A percentile compares a stretch with the other conserved stretches of the same genome.
phyloP scores from a whole-genome alignment of 1,140 invertebrate species.

The Pristionchus pacificus region DNA sequence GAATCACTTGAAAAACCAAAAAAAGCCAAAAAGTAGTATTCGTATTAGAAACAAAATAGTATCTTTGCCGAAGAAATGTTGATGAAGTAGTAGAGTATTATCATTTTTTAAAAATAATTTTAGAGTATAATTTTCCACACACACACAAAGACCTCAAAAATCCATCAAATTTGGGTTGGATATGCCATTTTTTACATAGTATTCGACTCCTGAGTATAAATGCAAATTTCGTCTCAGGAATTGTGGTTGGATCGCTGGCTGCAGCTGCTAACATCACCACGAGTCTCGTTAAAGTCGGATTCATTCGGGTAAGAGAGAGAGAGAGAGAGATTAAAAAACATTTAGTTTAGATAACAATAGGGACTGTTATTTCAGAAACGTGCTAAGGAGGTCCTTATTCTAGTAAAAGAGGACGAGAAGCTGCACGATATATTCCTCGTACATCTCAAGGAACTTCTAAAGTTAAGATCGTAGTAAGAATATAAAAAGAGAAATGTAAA shows the following conservation, averaged over 20 bases:
- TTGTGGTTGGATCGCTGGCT: slow-evolving; percentile 58
- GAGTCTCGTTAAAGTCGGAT: slow-evolving; percentile 87
- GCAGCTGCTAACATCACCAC: slow-evolving; percentile 86
- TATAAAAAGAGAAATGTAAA: no score
- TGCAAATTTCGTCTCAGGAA: slow-evolving; percentile 8
- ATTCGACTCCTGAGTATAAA: neutral
- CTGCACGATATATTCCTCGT: slow-evolving; percentile 2
- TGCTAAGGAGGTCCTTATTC: slow-evolving; percentile 3
- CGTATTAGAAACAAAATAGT: neutral
- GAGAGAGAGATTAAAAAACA: slow-evolving; percentile 61
- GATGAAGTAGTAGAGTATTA: neutral
- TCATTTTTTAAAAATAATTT: slow-evolving; percentile 1
- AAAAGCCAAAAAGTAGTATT: slow-evolving; percentile 2
- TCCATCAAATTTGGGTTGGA: no score
- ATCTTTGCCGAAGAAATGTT: neutral
- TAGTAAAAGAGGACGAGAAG: slow-evolving; percentile 3
- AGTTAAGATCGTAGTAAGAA: no score
- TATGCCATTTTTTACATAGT: no score
- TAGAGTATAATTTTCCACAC: slow-evolving; percentile 20
- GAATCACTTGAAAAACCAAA: no score
- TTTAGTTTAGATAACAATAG: neutral
- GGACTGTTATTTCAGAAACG: slow-evolving; percentile 9
- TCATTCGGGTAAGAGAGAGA: slow-evolving; percentile 90
- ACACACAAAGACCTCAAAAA: neutral
- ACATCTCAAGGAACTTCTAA: neutral